These are phyloP conservation scores for Catharus minimus DNA, from an alignment of 2,113 vertebrate genomes.

Conservation along the genomic window DNA sequence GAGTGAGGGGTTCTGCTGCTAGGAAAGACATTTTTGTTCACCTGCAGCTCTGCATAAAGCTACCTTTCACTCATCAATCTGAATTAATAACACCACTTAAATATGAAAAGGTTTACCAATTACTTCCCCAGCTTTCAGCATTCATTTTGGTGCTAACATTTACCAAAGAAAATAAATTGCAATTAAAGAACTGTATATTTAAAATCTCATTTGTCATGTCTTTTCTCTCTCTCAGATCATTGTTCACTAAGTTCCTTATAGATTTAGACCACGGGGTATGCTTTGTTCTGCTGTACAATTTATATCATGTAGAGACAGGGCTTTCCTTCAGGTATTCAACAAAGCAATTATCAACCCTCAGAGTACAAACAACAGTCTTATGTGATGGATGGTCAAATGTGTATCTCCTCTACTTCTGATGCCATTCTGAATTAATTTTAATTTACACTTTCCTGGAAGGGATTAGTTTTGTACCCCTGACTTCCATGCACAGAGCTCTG, in stretches of 20 bases:
- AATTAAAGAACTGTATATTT: neutral
- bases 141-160: neutral
- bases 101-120: slow-evolving; percentile 1
- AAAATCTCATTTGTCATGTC: neutral
- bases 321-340: slow-evolving; percentile 28
- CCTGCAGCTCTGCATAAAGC: neutral
- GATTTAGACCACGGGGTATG: neutral
- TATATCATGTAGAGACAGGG: neutral
- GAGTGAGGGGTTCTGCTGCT: accelerated
- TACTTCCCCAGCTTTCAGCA: neutral
- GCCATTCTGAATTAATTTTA: neutral
- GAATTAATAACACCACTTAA: neutral
- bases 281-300: slow-evolving; percentile 35
- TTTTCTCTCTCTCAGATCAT: neutral
- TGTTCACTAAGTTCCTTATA: neutral
- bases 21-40: neutral
- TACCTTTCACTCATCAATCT: neutral
- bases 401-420: neutral
- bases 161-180: neutral
- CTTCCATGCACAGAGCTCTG: neutral
- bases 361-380: neutral
- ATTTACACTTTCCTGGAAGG: neutral
- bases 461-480: neutral
- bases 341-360: slow-evolving; percentile 21
- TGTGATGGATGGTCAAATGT: neutral